Evolutionary conservation across 2,113 vertebrate species (phyloP).

Genomic region (Crocuta crocuta): DNA sequence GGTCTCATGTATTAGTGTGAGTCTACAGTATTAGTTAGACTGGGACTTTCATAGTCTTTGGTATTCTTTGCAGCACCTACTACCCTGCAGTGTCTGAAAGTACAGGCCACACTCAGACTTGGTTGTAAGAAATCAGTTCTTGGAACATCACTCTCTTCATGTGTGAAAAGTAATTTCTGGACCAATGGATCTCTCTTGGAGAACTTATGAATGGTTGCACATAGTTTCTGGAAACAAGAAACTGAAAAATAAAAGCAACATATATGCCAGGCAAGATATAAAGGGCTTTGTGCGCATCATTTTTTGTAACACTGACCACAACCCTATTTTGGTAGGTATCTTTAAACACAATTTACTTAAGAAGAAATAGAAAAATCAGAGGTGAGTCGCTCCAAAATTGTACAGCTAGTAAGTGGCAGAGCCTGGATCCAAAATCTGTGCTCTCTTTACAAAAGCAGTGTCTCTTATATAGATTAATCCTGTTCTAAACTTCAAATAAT

Average conservation of each 20-base stretch:
- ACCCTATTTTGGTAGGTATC: neutral
- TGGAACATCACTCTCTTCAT: neutral
- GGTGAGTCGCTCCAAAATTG: neutral
- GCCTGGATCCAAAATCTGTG: neutral
- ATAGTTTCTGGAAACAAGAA: neutral
- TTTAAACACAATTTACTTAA: conserved; percentile 6
- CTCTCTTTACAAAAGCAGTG: neutral
- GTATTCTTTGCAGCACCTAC: neutral
- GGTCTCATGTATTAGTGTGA: neutral
- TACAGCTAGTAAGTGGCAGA: neutral
- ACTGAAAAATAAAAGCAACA: neutral
- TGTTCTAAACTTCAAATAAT: neutral
- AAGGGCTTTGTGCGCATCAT: neutral
- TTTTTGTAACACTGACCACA: conserved; percentile 10
- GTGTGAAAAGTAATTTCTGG: neutral
- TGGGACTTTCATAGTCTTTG: neutral
- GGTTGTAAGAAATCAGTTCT: neutral
- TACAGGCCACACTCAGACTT: neutral
- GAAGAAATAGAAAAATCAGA: conserved; percentile 19
- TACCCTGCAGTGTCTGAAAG: neutral
- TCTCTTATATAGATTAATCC: neutral
- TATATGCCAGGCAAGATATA: neutral
- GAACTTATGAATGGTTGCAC: neutral
- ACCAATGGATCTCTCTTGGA: neutral
- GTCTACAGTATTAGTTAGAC: neutral